A percentile compares a stretch with the other conserved stretches of the same genome.
Conservation (phyloP, 2,888 invertebrate species). For the Perizoma flavofasciatum region DNA sequence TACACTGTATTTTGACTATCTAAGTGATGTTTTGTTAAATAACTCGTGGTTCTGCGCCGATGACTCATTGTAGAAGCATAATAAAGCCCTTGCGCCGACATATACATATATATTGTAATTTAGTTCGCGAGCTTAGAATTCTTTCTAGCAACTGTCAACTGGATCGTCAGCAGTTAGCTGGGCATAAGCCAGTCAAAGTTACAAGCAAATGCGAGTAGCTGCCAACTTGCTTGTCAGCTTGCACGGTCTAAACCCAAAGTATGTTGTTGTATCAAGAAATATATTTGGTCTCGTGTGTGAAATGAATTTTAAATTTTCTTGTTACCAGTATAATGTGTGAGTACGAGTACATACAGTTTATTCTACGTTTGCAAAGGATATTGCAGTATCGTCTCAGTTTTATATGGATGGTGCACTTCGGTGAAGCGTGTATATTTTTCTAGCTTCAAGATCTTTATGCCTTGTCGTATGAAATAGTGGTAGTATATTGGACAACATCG, state of each 20-base stretch:
- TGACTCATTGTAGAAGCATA: too few species aligned
- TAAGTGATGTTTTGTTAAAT: too few species aligned
- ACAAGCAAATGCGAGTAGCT: neutral
- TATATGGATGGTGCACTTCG: conserved; percentile 14
- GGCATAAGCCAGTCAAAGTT: too few species aligned
- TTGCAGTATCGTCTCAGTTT: conserved; percentile 26
- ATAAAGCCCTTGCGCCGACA: too few species aligned
- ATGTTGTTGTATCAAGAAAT: conserved; percentile 43
- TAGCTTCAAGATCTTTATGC: conserved; percentile 1
- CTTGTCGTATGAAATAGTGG: neutral
- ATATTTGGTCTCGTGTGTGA: conserved; percentile 40
- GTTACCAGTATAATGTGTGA: conserved; percentile 23
- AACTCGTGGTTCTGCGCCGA: too few species aligned
- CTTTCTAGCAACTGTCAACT: too few species aligned
- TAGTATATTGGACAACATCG: neutral
- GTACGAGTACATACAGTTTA: conserved; percentile 33
- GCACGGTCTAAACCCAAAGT: conserved; percentile 18
- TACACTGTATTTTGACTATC: too few species aligned
- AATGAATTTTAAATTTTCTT: conserved; percentile 46
- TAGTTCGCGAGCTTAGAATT: too few species aligned
- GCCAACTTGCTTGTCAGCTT: too few species aligned
- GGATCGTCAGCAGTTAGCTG: too few species aligned
- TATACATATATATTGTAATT: too few species aligned
- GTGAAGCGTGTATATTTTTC: conserved; percentile 6
- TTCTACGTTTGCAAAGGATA: conserved; percentile 32